Percentiles rank a stretch among this genome's conserved stretches.
Evolutionary conservation across 2,888 invertebrate genomes (phyloP).

Genomic region (Gryllus longicercus): DNA sequence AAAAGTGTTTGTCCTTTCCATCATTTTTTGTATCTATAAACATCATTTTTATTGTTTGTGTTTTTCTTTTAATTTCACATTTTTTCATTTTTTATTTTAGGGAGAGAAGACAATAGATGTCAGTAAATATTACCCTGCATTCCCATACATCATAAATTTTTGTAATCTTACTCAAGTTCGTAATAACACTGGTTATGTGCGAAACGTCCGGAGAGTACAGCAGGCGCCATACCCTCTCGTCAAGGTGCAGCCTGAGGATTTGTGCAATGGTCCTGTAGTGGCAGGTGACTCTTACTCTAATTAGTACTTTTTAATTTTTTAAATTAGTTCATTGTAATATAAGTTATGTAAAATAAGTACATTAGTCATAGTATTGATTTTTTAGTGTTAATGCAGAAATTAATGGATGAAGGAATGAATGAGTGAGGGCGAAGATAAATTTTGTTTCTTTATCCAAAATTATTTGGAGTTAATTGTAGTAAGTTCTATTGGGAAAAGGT

Average conservation of each 20-base stretch:
- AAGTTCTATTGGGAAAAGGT: too few species aligned
- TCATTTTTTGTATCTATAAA: background rate
- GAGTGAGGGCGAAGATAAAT: too few species aligned
- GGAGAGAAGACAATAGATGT: conserved; percentile 70
- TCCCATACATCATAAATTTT: conserved; percentile 73
- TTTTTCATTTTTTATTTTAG: conserved; percentile 45
- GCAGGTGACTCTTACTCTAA: conserved; percentile 44
- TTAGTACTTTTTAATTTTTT: background rate
- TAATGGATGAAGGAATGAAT: too few species aligned
- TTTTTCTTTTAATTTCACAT: background rate
- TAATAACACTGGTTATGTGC: conserved; percentile 66
- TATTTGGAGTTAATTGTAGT: too few species aligned
- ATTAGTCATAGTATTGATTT: background rate
- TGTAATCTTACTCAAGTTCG: conserved; percentile 71
- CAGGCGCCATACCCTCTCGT: conserved; percentile 82
- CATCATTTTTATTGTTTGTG: background rate
- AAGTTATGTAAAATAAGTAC: too few species aligned
- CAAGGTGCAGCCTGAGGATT: conserved; percentile 61
- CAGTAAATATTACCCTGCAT: conserved; percentile 62
- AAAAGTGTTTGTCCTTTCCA: too few species aligned
- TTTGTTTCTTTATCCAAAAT: too few species aligned
- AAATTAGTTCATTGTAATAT: too few species aligned
- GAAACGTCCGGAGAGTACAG: conserved; percentile 68
- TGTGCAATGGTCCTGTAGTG: conserved; percentile 74
- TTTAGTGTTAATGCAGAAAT: background rate